Conservation (phyloP, 2,888 invertebrate species). For the Andrena haemorrhoa region DNA sequence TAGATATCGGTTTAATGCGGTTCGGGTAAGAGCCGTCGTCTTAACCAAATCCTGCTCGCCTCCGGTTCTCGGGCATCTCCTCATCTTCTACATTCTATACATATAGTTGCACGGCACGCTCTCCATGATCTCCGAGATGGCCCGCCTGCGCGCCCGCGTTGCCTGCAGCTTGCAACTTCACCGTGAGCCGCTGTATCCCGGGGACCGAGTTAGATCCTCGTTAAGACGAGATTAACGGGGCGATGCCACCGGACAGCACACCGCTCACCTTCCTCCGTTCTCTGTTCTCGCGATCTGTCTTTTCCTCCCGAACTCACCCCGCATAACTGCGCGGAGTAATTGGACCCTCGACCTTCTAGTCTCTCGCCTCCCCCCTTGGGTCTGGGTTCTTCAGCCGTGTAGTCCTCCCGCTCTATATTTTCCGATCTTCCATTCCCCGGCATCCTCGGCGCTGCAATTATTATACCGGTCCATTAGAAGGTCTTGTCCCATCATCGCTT, state of each 20-base stretch:
- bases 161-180: slow-evolving; percentile 13
- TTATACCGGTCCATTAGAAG: slow-evolving; percentile 4
- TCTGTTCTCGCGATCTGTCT: not conserved
- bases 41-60: slow-evolving; percentile 25
- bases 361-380: not conserved
- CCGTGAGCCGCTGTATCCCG: slow-evolving; percentile 35
- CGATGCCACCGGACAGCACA: slow-evolving; percentile 6
- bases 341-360: not conserved
- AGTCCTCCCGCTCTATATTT: slow-evolving; percentile 1
- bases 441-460: slow-evolving; percentile 11
- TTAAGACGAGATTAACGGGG: slow-evolving; percentile 79
- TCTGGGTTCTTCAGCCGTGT: not conserved
- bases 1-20: slow-evolving; percentile 71
- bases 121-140: not conserved
- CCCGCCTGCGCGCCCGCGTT: slow-evolving; percentile 1
- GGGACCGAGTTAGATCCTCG: slow-evolving; percentile 76
- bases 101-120: no score
- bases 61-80: not conserved
- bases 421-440: not conserved
- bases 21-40: slow-evolving; percentile 8
- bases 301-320: not conserved
- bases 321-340: not conserved
- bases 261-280: slow-evolving; percentile 1
- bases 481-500: not conserved
- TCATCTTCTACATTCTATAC: not conserved